Percentiles rank a stretch among this genome's conserved stretches.
These are phyloP conservation scores for Gallinago solitaria DNA, from an alignment of 2,797 vertebrate species.

Conservation along the genomic window DNA sequence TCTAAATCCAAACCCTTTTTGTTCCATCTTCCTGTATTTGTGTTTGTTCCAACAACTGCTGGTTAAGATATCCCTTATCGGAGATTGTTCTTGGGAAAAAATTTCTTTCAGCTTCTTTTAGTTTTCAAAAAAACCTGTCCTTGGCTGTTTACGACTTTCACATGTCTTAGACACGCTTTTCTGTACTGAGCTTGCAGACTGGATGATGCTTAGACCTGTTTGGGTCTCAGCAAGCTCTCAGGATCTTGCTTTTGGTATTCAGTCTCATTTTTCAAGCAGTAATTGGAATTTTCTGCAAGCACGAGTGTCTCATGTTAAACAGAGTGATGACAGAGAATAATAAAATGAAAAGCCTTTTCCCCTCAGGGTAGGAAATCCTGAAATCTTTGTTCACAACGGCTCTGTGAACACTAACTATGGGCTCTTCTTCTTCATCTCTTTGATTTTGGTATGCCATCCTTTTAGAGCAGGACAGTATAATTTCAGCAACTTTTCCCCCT, in stretches of 20 bases:
- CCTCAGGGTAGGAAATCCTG: constrained; percentile 21
- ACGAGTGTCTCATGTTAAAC: constrained; percentile 2
- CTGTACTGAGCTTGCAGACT: not conserved
- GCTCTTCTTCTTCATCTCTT: constrained; percentile 1
- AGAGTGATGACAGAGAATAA: constrained; percentile 21
- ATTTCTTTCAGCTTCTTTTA: not conserved
- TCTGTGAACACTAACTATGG: not conserved
- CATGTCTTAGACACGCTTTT: not conserved
- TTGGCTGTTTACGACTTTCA: not conserved
- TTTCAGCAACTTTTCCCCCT: constrained; percentile 14
- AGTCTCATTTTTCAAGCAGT: constrained; percentile 5
- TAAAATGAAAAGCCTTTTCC: constrained; percentile 21
- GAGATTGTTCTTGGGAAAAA: not conserved
- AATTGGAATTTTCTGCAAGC: constrained; percentile 48
- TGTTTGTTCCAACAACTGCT: not conserved
- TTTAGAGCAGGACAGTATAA: constrained; percentile 24
- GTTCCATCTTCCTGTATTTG: not conserved
- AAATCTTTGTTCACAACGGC: constrained; percentile 31
- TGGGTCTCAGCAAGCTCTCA: not conserved
- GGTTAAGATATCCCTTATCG: not conserved
- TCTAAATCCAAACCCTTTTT: not conserved
- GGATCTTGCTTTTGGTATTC: not conserved
- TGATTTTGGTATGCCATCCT: constrained; percentile 3
- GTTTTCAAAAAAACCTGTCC: not conserved
- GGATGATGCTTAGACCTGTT: not conserved